Evolutionary conservation across 2,113 vertebrate genomes (phyloP).

Genomic region (Cynocephalus volans): DNA sequence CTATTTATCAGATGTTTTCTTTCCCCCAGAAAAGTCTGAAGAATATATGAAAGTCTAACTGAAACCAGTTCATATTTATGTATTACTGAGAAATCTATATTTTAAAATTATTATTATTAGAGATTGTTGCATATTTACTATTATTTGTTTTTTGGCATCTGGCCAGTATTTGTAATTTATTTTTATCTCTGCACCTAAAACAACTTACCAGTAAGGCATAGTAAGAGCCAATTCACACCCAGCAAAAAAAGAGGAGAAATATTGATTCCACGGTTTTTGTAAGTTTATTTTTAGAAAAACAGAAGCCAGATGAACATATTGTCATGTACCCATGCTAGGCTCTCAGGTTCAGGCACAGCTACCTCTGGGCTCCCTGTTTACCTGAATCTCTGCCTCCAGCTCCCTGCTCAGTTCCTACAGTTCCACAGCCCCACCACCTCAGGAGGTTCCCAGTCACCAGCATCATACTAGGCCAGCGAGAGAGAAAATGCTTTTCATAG

Average conservation of each 20-base stretch:
- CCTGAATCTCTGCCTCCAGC: neutral
- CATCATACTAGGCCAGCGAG: neutral
- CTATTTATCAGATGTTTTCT: neutral
- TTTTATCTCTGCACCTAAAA: neutral
- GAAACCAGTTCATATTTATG: neutral
- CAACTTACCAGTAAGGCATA: neutral
- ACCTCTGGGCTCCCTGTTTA: neutral
- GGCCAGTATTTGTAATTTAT: no score
- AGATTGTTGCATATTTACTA: neutral
- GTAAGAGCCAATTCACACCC: neutral
- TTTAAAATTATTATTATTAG: neutral
- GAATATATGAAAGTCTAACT: neutral
- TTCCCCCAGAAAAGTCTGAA: neutral
- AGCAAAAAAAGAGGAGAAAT: neutral
- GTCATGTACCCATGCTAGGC: neutral
- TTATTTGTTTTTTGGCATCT: neutral
- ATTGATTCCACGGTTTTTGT: neutral
- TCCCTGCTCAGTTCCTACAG: neutral
- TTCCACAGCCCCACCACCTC: neutral
- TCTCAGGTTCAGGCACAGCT: no score
- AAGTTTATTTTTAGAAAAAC: constrained; percentile 10
- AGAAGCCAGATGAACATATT: neutral
- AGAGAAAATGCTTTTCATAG: neutral
- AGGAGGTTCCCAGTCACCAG: neutral
- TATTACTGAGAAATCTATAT: neutral